Conservation (phyloP, 1,140 invertebrate genomes). For the Aphelenchoides besseyi region DNA sequence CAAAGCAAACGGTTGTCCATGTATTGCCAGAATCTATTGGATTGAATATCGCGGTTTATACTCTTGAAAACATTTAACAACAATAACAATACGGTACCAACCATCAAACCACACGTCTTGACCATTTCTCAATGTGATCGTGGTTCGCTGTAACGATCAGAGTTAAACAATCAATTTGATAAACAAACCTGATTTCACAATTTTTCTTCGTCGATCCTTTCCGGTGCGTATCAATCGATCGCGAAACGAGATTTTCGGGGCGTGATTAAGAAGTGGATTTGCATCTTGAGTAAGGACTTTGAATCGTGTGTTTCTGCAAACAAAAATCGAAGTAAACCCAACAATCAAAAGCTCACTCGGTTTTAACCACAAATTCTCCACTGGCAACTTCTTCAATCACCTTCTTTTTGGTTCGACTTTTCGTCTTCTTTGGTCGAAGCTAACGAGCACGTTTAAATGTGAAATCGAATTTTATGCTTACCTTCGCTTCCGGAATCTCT, state of each 20-base stretch:
- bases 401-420: slow-evolving; percentile 26
- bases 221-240: not conserved
- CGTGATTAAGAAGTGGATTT: not conserved
- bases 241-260: not conserved
- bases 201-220: not conserved
- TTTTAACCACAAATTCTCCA: slow-evolving; percentile 26
- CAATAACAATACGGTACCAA: not conserved
- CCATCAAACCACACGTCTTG: slow-evolving; percentile 2
- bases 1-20: not conserved
- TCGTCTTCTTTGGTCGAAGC: slow-evolving; percentile 21
- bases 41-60: too few relatives aligned
- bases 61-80: slow-evolving; percentile 1
- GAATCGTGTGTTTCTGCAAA: slow-evolving; percentile 33
- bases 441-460: too few relatives aligned
- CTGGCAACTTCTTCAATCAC: slow-evolving; percentile 21
- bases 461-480: not conserved
- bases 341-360: slow-evolving; percentile 4
- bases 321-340: not conserved
- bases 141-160: slow-evolving; percentile 11
- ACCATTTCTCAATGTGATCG: slow-evolving; percentile 9
- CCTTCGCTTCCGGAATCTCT: not conserved
- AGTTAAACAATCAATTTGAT: not conserved
- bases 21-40: not conserved
- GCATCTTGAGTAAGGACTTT: slow-evolving; percentile 24
- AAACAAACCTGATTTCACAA: not conserved